Evolutionary conservation across 2,797 vertebrate genomes (phyloP).

Genomic region (Pseudomugil tenellus): DNA sequence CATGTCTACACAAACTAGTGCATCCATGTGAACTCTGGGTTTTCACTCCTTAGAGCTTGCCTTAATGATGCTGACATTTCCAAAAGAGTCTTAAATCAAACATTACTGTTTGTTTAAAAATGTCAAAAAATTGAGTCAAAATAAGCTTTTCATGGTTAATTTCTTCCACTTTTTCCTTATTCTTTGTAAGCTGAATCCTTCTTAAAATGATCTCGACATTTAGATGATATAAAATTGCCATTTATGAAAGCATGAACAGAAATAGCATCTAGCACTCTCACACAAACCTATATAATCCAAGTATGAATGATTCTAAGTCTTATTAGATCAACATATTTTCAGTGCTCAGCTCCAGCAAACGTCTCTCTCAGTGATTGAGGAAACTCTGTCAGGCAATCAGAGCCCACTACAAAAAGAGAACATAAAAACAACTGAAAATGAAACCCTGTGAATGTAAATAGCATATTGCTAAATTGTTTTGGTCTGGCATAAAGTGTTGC

Average conservation of each 20-base stretch:
- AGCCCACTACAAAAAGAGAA: conserved; percentile 66
- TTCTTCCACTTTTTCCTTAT: background rate
- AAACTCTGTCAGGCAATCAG: conserved; percentile 69
- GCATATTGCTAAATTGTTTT: conserved; percentile 75
- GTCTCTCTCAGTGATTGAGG: conserved; percentile 46
- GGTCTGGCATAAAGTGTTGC: conserved; percentile 60
- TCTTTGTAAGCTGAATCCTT: conserved; percentile 11
- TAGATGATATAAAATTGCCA: conserved; percentile 7
- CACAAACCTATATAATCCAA: conserved; percentile 22
- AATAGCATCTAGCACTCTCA: conserved; percentile 42
- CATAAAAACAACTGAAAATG: conserved; percentile 72
- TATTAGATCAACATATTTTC: conserved; percentile 48
- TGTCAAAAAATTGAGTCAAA: conserved; percentile 7
- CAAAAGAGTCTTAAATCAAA: background rate
- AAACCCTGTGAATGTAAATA: conserved; percentile 68
- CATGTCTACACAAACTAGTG: conserved; percentile 8
- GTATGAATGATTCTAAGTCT: conserved; percentile 19
- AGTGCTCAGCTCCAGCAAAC: conserved; percentile 49
- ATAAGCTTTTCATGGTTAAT: conserved; percentile 3
- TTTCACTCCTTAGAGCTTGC: background rate
- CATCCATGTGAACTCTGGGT: conserved; percentile 19
- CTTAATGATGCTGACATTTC: conserved; percentile 13
- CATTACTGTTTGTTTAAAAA: background rate
- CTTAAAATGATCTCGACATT: conserved; percentile 15
- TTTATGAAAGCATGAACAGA: conserved; percentile 40